These are phyloP conservation scores for Leucoraja erinaceus DNA, from an alignment of 2,113 vertebrate genomes.

Conservation along the genomic window DNA sequence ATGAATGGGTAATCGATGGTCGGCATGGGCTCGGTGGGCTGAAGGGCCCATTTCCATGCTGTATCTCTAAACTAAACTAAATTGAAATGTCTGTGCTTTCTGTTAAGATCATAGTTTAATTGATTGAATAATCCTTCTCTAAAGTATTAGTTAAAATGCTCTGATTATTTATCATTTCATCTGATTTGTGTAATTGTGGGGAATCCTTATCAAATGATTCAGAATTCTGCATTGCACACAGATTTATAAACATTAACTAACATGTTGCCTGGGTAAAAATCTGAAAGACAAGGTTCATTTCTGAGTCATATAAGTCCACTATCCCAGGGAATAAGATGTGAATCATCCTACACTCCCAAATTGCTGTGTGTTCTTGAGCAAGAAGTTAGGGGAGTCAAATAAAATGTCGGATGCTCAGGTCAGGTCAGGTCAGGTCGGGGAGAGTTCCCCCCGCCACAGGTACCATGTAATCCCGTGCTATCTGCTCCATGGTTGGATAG, in stretches of 20 bases:
- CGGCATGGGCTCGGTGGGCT: no score
- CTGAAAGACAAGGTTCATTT: neutral
- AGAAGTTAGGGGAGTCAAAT: neutral
- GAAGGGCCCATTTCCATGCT: no score
- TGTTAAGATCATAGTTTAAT: no score
- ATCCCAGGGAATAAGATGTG: neutral
- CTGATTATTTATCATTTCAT: neutral
- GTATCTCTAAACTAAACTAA: no score
- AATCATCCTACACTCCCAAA: neutral
- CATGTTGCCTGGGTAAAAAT: neutral
- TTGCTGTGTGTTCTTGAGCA: neutral
- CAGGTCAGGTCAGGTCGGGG: no score
- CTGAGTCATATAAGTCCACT: neutral
- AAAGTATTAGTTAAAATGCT: neutral
- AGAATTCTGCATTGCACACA: neutral
- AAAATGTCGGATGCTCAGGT: neutral
- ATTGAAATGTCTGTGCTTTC: neutral
- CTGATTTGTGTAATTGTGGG: neutral
- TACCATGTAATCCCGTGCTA: no score
- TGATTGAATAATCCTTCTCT: neutral
- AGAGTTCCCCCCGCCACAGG: no score
- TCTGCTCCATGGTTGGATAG: no score
- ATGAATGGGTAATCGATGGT: no score
- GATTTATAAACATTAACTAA: neutral
- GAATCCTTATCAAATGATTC: neutral